Evolutionary conservation across 2,797 vertebrate genomes (phyloP).

Genomic region (Moxostoma hubbsi): DNA sequence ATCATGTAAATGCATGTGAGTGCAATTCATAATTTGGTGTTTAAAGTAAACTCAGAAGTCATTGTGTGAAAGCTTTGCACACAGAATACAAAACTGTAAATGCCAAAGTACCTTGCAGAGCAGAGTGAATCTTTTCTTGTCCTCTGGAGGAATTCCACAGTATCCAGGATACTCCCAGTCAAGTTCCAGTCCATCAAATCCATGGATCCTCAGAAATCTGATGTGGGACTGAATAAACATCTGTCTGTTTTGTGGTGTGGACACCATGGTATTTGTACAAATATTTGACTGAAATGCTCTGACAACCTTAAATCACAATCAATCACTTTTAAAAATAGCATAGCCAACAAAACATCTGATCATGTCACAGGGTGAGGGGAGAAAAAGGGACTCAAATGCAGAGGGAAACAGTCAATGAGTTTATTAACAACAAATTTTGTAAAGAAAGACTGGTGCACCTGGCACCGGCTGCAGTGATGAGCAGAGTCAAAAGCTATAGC

Average conservation of each 20-base stretch:
- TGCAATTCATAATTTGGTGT: background rate
- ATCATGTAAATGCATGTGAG: no score
- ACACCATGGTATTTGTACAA: no score
- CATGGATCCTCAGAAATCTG: conserved; percentile 71
- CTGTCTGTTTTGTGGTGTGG: conserved; percentile 70
- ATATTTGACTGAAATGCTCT: background rate
- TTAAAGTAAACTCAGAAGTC: background rate
- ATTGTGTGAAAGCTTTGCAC: background rate
- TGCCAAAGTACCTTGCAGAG: conserved; percentile 72
- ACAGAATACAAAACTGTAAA: background rate
- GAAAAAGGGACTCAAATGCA: no score
- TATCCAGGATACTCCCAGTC: conserved; percentile 85
- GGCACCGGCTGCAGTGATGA: no score
- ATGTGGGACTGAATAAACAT: conserved; percentile 81
- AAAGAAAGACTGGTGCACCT: no score
- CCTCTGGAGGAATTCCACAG: conserved; percentile 77
- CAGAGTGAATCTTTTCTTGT: conserved; percentile 78
- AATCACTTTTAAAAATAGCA: background rate
- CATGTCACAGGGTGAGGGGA: no score
- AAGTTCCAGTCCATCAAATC: conserved; percentile 85
- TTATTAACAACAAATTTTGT: no score
- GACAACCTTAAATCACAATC: background rate
- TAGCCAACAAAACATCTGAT: no score
- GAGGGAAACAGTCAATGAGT: no score
- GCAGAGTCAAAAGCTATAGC: no score